Percentiles rank a stretch among this genome's conserved stretches.
These are phyloP conservation scores for Ctenoplectra terminalis DNA, from an alignment of 1,140 invertebrate species.

Conservation along the genomic window DNA sequence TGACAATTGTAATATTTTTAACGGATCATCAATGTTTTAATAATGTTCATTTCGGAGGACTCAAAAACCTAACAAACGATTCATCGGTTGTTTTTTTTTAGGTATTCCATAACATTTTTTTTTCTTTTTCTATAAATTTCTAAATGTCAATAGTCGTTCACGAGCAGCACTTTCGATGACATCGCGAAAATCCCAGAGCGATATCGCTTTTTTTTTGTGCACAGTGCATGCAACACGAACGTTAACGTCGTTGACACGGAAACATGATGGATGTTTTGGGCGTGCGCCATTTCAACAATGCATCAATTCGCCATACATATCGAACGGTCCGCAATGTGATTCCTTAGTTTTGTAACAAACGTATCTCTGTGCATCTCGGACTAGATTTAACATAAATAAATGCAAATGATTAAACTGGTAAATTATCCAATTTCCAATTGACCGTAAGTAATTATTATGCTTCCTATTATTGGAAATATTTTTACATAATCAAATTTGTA, in stretches of 20 bases:
- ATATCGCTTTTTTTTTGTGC: slow-evolving; percentile 21
- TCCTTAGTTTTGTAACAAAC: neutral
- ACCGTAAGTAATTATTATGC: no score
- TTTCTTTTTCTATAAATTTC: neutral
- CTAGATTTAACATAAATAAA: neutral
- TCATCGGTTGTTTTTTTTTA: neutral
- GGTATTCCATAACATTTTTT: neutral
- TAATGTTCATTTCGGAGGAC: neutral
- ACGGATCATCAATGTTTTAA: neutral
- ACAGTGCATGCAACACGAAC: slow-evolving; percentile 2
- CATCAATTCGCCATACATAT: slow-evolving; percentile 31
- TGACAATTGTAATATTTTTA: neutral
- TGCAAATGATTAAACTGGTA: neutral
- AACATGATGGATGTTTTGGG: slow-evolving; percentile 48
- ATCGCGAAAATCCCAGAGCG: neutral
- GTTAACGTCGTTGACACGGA: slow-evolving; percentile 39
- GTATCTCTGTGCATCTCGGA: neutral
- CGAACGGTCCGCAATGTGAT: slow-evolving; percentile 10
- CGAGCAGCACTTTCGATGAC: neutral
- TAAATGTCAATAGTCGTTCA: neutral
- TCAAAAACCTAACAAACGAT: neutral
- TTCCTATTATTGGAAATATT: neutral
- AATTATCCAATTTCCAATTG: neutral
- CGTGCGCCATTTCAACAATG: slow-evolving; percentile 32
- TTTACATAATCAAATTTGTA: neutral